Base-by-base conservation (phyloP, 1,140 invertebrate species). In the Drosophila virilis region DNA sequence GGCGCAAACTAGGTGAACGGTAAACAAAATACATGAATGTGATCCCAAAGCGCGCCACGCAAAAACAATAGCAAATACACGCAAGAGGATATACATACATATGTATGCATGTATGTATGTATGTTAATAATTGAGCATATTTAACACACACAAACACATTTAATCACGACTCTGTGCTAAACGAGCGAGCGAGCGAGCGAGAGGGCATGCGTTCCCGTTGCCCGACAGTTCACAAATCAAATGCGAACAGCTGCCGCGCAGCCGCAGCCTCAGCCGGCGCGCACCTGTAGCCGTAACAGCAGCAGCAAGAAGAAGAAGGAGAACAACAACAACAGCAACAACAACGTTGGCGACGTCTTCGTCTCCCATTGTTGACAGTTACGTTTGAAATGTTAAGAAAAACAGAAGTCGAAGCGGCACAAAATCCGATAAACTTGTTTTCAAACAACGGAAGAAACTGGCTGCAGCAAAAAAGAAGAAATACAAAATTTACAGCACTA, bases 371-470 rank as follows among this genome's bases (percentile, higher is more conserved):
- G 76, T 75, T 78, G 76, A 75, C 73, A 78, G 73, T 78, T 78
- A 75, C 72, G 76, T 78, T 78, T 71, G 60, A 75, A 71, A 75
- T 75, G 52, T 32, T 65, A 48, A 55, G 52, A 82, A 64, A 76
- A 82, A 65, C 72, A 78, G 76, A 75, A 83, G 76, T 70, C 74
- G 43, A 38, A 83, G 70, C 66, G 51, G 58, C 62, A 74, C 28
- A 57, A 74, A 68, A 70, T 73, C 65, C 51, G 57, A 55, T 77
- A 85, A 85, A 88, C 79, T 88, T 46, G 79, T 82, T 83, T 77
- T 65, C 46, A 71, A 66, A 40, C 74, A 82, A 86, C 78, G 74
- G 70, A 67, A 85, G 60, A 84, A 77, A 50, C 64, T 42, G 28
- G 80, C 64, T 65, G 72, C 64, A 62, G 52, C 71, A 72, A 59